Evolutionary conservation across 2,113 vertebrate species (phyloP).

Genomic region (Ibidorhyncha struthersii): DNA sequence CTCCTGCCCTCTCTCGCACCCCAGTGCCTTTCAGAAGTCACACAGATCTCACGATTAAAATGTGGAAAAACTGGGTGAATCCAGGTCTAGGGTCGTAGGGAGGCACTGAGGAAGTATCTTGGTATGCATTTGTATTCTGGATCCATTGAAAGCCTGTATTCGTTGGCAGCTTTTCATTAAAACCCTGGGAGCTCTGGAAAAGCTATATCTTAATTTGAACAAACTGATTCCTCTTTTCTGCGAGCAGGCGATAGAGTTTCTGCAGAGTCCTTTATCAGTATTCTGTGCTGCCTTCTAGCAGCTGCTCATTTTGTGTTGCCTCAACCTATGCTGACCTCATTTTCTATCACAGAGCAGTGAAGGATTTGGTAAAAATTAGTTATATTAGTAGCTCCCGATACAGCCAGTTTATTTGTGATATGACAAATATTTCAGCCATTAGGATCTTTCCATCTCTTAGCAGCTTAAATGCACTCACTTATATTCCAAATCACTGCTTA

Average conservation of each 20-base stretch:
- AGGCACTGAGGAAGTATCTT: background rate
- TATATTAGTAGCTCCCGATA: conserved; percentile 90
- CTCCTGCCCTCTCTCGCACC: background rate
- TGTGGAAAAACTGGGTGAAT: rapidly evolving
- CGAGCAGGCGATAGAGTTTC: conserved; percentile 14
- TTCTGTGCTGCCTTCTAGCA: conserved; percentile 82
- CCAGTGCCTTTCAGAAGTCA: background rate
- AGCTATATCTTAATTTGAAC: conserved; percentile 64
- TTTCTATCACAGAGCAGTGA: conserved; percentile 83
- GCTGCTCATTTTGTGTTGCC: conserved; percentile 91
- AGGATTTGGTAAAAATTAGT: conserved; percentile 96
- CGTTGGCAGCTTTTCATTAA: conserved; percentile 3
- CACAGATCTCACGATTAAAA: too few relatives aligned
- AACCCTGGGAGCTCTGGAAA: conserved; percentile 26
- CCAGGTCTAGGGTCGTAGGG: background rate
- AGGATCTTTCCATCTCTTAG: conserved; percentile 95
- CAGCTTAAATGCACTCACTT: conserved; percentile 97
- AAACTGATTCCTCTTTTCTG: conserved; percentile 49
- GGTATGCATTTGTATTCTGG: conserved; percentile 4
- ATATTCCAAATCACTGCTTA: conserved; percentile 99
- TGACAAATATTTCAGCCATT: conserved; percentile 99
- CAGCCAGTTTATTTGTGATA: conserved; percentile 94
- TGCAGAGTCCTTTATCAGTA: conserved; percentile 76
- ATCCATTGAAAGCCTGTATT: background rate
- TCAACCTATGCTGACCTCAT: conserved; percentile 95